Evolutionary conservation across 2,888 invertebrate species (phyloP).

Genomic region (Mechanitis messenoides): DNA sequence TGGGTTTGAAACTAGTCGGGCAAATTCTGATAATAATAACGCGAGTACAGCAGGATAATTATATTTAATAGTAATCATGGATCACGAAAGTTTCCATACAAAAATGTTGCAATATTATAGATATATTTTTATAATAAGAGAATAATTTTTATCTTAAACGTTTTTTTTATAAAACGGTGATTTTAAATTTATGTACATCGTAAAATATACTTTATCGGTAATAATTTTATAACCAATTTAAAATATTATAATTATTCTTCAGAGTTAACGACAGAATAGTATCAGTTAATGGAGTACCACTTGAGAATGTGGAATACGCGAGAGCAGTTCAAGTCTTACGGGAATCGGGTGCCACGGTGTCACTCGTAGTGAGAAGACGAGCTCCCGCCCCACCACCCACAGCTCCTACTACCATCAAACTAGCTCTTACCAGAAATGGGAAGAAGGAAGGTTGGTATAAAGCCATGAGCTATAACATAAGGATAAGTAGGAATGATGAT

Average conservation of each 20-base stretch:
- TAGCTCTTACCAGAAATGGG: constrained; percentile 92
- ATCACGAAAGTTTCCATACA: too few relatives aligned
- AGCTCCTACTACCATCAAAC: constrained; percentile 80
- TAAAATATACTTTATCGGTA: too few relatives aligned
- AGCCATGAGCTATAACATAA: background rate
- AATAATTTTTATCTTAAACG: too few relatives aligned
- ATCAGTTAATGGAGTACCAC: constrained; percentile 95
- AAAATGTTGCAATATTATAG: too few relatives aligned
- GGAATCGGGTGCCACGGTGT: constrained; percentile 92
- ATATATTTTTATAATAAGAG: too few relatives aligned
- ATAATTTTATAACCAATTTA: background rate
- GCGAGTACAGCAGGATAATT: too few relatives aligned
- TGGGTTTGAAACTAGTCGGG: too few relatives aligned
- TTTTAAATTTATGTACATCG: too few relatives aligned
- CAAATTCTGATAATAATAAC: too few relatives aligned
- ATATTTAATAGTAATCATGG: too few relatives aligned
- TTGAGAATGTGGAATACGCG: constrained; percentile 98
- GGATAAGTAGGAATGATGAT: too few relatives aligned
- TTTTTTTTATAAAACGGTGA: too few relatives aligned
- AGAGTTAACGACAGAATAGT: constrained; percentile 99
- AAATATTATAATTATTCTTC: constrained; percentile 31
- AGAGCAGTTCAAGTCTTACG: constrained; percentile 93
- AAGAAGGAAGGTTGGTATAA: constrained; percentile 90
- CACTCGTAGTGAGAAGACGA: constrained; percentile 91
- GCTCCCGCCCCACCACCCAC: constrained; percentile 76